A percentile compares a stretch with the other conserved stretches of the same genome.
Evolutionary conservation across 2,888 invertebrate genomes (phyloP).

Genomic region (Bugula neritina): DNA sequence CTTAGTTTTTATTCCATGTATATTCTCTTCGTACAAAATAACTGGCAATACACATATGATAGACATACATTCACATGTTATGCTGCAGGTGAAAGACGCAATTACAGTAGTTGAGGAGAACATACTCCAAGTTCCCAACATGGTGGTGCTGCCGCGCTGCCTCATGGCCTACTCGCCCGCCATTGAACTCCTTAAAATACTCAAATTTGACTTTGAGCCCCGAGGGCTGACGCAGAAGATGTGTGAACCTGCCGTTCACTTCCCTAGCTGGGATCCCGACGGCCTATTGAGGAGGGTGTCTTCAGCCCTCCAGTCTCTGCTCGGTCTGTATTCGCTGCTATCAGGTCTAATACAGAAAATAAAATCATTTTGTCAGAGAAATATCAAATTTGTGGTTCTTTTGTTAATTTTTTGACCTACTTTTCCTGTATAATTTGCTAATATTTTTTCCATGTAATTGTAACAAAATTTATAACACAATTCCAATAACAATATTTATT

Average conservation of each 20-base stretch:
- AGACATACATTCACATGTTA: too few relatives aligned
- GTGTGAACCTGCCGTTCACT: constrained; percentile 41
- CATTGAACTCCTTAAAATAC: neutral
- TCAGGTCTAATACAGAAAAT: too few relatives aligned
- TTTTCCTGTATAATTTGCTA: too few relatives aligned
- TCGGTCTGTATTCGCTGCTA: constrained; percentile 38
- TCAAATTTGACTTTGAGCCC: constrained; percentile 18
- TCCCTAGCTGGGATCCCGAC: constrained; percentile 47
- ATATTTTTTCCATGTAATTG: too few relatives aligned
- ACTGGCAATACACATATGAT: too few relatives aligned
- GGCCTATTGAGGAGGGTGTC: constrained; percentile 43
- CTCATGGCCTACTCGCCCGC: constrained; percentile 6
- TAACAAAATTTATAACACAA: too few relatives aligned
- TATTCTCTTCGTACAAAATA: too few relatives aligned
- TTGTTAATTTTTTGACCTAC: too few relatives aligned
- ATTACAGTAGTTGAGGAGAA: neutral
- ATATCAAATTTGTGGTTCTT: too few relatives aligned
- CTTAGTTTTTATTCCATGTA: too few relatives aligned
- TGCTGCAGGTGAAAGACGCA: constrained; percentile 10
- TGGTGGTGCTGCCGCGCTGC: neutral
- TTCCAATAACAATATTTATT: too few relatives aligned
- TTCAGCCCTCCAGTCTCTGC: constrained; percentile 39
- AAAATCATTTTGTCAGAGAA: too few relatives aligned
- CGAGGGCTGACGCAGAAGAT: constrained; percentile 6
- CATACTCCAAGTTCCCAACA: neutral